Evolutionary conservation across 2,113 vertebrate genomes (phyloP), one percentile per base, ranked within the genome.

Genomic region (Calyptomena viridis): DNA sequence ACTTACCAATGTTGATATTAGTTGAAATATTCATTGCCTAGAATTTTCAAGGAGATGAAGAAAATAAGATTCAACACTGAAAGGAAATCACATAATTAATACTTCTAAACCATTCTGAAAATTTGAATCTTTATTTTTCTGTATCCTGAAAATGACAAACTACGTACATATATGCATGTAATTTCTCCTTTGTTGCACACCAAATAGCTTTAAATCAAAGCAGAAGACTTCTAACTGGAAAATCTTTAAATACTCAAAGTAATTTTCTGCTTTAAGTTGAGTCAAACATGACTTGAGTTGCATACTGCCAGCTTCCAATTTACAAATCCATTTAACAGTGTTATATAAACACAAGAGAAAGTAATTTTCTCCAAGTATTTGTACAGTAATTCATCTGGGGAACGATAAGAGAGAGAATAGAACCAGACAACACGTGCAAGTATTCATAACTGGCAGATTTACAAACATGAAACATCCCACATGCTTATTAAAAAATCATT

Each of bases 401-500:
- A 93, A 93, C 66, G 90, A 44, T 68, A 74, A 47, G 18, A 69
- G 15, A 64, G 33, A 87, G 87, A 87, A 76, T 0, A 35, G 33
- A 88, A 81, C 40, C 60, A 89, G 87, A 79, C 96, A 96, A 95
- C 68, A 95, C 3, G 5, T 84, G 53, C 52, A 62, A 83, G 25
- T 66, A 58, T 87, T 96, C 90, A 63, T 90, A 93, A 75, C 75
- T 77, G 84, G 94, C 93, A 88, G 73, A 92, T 55, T 50, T 86
- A 76, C 88, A 89, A 80, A 77, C 76, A 77, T 22, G 40, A 44
- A 89, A 49, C 87, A 68, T 90, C 87, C 93, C 82, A 93, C 83
- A 63, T 58, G 40, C 63, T 94, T 68, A 63, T 71, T 89, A 94
- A 82, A 55, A 64, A 94, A 89, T 53, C 53, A 71, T 74, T 92